Base-by-base conservation (phyloP, 2,888 invertebrate genomes). In the Xestia c-nigrum region DNA sequence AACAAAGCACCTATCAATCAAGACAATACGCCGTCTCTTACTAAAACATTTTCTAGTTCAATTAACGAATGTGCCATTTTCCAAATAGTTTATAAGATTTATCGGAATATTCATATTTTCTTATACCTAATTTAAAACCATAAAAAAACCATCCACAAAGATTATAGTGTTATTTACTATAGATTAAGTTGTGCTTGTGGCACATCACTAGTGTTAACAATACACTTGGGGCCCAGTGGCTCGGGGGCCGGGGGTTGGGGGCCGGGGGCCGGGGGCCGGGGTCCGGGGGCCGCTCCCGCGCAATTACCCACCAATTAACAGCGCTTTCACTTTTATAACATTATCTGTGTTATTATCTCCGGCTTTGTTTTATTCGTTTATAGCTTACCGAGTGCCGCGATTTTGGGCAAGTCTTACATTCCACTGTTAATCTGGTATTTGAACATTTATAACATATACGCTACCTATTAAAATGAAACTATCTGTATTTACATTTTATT, bases 281-380 rank as follows among this genome's bases (percentile, higher is more conserved):
- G 24, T 1, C 31, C 3, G 31, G 31, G 31, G 31, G 65, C 78
- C 76, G 88, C 76, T 71, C 64, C 80, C 85, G 89, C 89, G 86
- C 92, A 88, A 92, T 93, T 94, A 93, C 92, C 90, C 88, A 89
- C 92, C 93, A 92, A 94, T 94, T 94, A 94, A 93, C 91, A 89
- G 82, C 84, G 84, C 89, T 89, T 87, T 88, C 88, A 85, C 90
- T 88, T 87, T 89, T 83, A 79, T 79, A 81, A 71, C 76, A 72
- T 84, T 81, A 80, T 74, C 76, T 84, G 57, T 76, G 61, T 81
- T 85, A 85, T 79, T 76, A 74, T 47, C 75, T 80, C 5, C n/a
- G 24, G 47, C 55, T 47, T 59, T 63, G 55, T 76, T 76, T 68
- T 52, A 69, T 75, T 66, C 61, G 66, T 79, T 57, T 57, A 78